Evolutionary conservation across 2,113 vertebrate species (phyloP), one percentile per base, ranked within the genome.

Genomic region (Otolemur garnettii): DNA sequence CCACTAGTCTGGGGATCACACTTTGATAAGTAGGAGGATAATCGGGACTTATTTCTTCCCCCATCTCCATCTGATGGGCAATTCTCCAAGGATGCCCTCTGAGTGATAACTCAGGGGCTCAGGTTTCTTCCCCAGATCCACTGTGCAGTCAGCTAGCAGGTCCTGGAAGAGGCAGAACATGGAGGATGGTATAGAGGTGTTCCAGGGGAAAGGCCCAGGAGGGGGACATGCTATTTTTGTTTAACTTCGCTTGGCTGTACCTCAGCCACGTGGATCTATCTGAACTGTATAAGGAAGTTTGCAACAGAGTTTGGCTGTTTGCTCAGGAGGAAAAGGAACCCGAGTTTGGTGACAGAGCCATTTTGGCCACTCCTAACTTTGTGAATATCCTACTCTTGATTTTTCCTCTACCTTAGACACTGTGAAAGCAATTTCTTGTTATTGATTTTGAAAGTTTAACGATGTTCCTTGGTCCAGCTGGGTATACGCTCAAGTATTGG

Each of bases 61-160:
- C 2, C 7, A 42, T 75, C 64, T 10, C 2, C 45, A 53, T 45
- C 69, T 4, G 7, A 0, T 8, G 10, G n/a, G 53, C 1, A 22
- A 1, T 21, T 35, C 22, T 60, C 21, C n/a, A 62, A 18, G 6
- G 24, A 60, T n/a, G 5, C 30, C 28, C 0, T 90, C 24, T 53
- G 64, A 24, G 10, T 13, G 45, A 26, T 64, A 66, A 45, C 33
- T 62, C 35, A 26, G 66, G n/a, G 18, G 6, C 64, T 60, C 11
- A 7, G 2, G 0, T 8, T 71, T 0, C 19, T 33, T 11, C 64
- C 1, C 22, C 33, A 35, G 35, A 2, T 30, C 30, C 50, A 3
- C 50, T 64, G 42, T 64, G 6, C 4, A n/a, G 21, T n/a, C 15
- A 28, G 62, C 17, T 5, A 3, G 18, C 33, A 5, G 24, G 33